Evolutionary conservation across 2,888 invertebrate species (phyloP), one percentile per base, ranked within the genome.

Genomic region (Rhamnusium bicolor): DNA sequence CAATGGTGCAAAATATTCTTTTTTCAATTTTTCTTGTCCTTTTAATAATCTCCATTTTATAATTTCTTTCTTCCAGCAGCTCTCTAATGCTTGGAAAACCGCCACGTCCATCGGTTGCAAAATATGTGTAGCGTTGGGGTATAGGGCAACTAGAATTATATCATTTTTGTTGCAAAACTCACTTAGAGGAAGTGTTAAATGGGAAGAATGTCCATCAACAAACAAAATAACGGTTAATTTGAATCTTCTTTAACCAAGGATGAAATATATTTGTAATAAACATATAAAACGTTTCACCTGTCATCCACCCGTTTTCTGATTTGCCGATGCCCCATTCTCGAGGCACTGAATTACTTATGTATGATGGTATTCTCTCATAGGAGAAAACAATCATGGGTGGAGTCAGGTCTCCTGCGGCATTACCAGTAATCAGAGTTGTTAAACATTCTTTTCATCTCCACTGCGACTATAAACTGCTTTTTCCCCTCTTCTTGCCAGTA

Each of bases 401-500:
- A 10, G 56, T 24, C 10, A 63, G 18, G 14, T 74, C 67, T 21
- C 81, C 81, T 61, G 69, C 63, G 62, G 81, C 81, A 53, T 81
- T 80, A 58, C 83, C 82, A 82, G 74, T 46, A 7, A 47, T 47
- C 7, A 16, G 16, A 12, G 47, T 47, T 47, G 47, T 47, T 16
- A 47, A 47, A 47, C 69, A 79, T 73, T 81, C 80, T 74, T 81
- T 12, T 79, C 68, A 58, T 77, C 75, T 24, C 70, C 19, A 24
- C 80, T 80, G 16, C 81, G 63, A 18, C 61, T 75, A 56, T 82
- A 81, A 58, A 82, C 79, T 76, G 80, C 81, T 71, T 74, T 81
- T 5, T 58, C 61, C 8, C 80, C 80, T 68, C 77, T 82, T 49
- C 54, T 51, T 24, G 76, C 78, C 47, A 81, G 75, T 51, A 81